Evolutionary conservation across 2,113 vertebrate genomes (phyloP).

Genomic region (Glaucomys volans): DNA sequence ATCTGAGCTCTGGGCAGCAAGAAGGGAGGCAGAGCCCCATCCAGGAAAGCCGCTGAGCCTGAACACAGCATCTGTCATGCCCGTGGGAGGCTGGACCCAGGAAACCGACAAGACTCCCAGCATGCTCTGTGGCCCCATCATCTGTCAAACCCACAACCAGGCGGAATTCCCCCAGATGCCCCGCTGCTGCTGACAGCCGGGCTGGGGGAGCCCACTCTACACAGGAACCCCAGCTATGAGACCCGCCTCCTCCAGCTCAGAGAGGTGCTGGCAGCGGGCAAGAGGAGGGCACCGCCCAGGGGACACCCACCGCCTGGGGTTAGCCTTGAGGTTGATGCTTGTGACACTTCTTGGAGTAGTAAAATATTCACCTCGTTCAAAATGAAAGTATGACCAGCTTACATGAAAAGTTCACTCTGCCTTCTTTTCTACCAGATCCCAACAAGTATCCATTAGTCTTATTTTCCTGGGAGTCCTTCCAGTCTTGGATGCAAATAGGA

Average conservation of each 20-base stretch:
- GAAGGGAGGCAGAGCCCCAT: not conserved
- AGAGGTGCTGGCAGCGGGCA: not conserved
- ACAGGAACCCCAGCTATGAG: not conserved
- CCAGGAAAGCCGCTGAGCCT: not conserved
- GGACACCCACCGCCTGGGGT: not conserved
- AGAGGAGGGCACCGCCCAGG: accelerated
- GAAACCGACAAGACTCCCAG: slow-evolving; percentile 55
- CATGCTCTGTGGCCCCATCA: slow-evolving; percentile 51
- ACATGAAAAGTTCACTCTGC: not conserved
- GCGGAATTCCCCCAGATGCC: not conserved
- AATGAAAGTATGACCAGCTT: not conserved
- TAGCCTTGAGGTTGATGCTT: not conserved
- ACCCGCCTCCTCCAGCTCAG: not conserved
- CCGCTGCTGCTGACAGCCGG: not conserved
- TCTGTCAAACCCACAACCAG: slow-evolving; percentile 40
- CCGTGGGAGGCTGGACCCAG: not conserved
- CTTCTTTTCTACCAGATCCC: not conserved
- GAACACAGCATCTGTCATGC: not conserved
- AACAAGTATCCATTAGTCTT: not conserved
- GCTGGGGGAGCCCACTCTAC: not conserved
- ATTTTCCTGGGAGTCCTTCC: not conserved
- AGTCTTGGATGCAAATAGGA: not conserved
- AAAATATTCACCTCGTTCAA: not conserved
- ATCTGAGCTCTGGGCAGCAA: not conserved
- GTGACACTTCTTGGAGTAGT: not conserved